These are phyloP conservation scores for Epinotia nisella DNA, from an alignment of 2,888 invertebrate genomes.

Conservation along the genomic window DNA sequence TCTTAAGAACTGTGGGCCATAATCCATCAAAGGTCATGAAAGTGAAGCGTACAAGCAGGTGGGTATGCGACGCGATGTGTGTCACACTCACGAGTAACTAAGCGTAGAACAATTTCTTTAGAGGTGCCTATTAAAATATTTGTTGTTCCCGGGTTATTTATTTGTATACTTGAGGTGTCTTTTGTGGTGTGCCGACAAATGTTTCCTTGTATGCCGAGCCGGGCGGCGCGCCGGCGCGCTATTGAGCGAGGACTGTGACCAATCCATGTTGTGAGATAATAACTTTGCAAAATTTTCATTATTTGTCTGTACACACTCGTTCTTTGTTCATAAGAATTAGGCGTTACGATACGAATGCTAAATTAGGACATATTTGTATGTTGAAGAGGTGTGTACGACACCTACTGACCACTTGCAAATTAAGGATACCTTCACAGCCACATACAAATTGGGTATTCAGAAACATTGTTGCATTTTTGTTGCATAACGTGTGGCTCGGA, in stretches of 20 bases:
- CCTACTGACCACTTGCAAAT: neutral
- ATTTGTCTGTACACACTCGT: slow-evolving; percentile 47
- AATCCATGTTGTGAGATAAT: slow-evolving; percentile 74
- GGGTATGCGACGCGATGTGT: slow-evolving; percentile 64
- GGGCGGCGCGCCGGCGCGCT: slow-evolving; percentile 55
- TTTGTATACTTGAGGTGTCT: slow-evolving; percentile 78
- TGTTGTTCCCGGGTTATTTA: slow-evolving; percentile 83
- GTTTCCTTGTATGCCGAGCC: slow-evolving; percentile 65
- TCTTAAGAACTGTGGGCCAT: slow-evolving; percentile 47
- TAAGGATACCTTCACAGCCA: neutral
- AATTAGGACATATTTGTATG: slow-evolving; percentile 4
- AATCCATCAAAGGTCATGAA: slow-evolving; percentile 35
- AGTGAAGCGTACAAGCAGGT: slow-evolving; percentile 60
- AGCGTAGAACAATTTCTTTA: slow-evolving; percentile 77
- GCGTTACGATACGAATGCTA: slow-evolving; percentile 3
- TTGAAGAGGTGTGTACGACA: neutral
- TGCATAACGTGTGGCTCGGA: neutral
- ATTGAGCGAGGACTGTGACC: slow-evolving; percentile 74
- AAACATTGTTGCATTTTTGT: neutral
- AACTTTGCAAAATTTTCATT: slow-evolving; percentile 70
- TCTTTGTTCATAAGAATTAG: slow-evolving; percentile 47
- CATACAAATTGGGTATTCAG: neutral
- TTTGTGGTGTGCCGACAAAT: slow-evolving; percentile 73
- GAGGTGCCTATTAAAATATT: slow-evolving; percentile 84
- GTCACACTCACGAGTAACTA: slow-evolving; percentile 69